Base-by-base conservation (phyloP, 2,797 vertebrate genomes). In the Crocidura indochinensis region DNA sequence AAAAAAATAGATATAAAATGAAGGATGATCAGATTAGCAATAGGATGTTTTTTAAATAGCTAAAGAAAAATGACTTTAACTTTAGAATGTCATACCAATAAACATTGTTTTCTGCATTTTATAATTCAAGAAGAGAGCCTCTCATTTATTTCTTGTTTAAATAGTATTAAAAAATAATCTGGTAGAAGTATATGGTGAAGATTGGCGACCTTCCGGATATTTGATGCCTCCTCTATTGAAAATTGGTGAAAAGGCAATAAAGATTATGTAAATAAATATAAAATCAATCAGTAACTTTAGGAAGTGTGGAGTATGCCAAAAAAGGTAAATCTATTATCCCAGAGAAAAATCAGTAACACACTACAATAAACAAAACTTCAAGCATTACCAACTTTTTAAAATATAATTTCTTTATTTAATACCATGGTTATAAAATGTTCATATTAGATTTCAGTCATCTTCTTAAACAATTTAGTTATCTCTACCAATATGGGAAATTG, bases 161-260 rank as follows among this genome's bases (percentile, higher is more conserved):
- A 86, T 14, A 78, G 62, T 62, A 15, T 91, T 71, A 60, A 93
- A 84, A 29, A 64, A 78, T 93, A 74, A 69, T 90, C 31, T 90
- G 27, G 51, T 10, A 38, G 38, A 38, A 38, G 38, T 60, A 19
- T 17, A 60, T 60, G 56, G 17, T 60, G 17, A 60, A 22, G 19
- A 60, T 17, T 19, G 2, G 19, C 20, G 19, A 20, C 19, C 4
- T 51, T 77, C 22, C 26, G 73, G 60, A 86, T 15, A 82, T 78
- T 87, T 78, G 10, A 69, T 62, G 74, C 22, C 78, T 83, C 22
- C 78, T 83, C 78, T 47, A 19, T 29, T 80, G 24, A 80, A 91
- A 71, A 64, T 80, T 27, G 82, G 46, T 49, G 77, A 67, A 9
- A 73, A 47, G 8, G 62, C 60, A 78, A 82, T 12, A 24, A 78